Conservation (phyloP, 30 jellyfish, hydroid and myxozoan genomes). For the Turritopsis dohrnii region DNA sequence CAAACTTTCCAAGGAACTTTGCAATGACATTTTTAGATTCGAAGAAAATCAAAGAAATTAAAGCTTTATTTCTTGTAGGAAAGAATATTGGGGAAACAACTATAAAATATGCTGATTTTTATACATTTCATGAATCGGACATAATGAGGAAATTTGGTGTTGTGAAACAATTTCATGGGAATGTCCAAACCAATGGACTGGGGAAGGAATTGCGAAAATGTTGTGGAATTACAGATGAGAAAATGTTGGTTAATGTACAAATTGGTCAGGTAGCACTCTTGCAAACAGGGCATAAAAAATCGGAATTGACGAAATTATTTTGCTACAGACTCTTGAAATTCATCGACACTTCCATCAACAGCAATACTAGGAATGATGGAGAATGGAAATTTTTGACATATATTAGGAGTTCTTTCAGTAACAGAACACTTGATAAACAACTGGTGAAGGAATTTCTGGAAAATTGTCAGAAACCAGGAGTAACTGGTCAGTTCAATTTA, state of each 20-base stretch:
- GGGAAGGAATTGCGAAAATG: background rate
- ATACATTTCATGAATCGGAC: background rate
- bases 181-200: background rate
- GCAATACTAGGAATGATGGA: background rate
- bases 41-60: background rate
- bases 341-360: background rate
- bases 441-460: background rate
- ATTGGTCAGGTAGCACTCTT: background rate
- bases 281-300: background rate
- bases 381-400: slow-evolving; percentile 7
- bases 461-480: background rate
- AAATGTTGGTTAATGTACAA: background rate
- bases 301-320: background rate
- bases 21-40: slow-evolving; percentile 12
- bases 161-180: background rate
- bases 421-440: background rate
- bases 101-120: background rate
- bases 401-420: background rate
- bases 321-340: background rate
- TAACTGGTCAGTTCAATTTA: background rate
- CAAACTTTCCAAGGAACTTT: background rate
- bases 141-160: slow-evolving; percentile 8
- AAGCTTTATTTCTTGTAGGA: background rate
- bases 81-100: background rate
- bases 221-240: background rate